Percentiles rank a stretch among this genome's conserved stretches.
Conservation (phyloP, 2,113 vertebrate genomes). For the Perca fluviatilis region DNA sequence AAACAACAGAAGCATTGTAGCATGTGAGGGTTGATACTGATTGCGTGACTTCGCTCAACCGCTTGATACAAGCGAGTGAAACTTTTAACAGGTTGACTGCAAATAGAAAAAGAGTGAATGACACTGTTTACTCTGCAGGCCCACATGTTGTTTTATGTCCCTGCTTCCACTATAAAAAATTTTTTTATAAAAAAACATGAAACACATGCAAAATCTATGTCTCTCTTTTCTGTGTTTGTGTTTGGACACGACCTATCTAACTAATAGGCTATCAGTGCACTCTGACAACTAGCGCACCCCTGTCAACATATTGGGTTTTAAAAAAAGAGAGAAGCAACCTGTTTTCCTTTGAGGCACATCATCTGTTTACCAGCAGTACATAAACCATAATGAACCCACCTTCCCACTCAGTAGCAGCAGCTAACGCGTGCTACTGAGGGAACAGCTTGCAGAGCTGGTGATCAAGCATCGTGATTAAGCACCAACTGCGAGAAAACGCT, state of each 20-base stretch:
- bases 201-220: neutral
- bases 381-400: constrained; percentile 72
- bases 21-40: neutral
- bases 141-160: constrained; percentile 20
- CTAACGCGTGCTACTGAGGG: constrained; percentile 49
- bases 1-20: neutral
- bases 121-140: constrained; percentile 34
- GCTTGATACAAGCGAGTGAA: neutral
- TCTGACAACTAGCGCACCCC: constrained; percentile 13
- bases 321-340: constrained; percentile 34
- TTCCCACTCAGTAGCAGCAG: constrained; percentile 55
- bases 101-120: constrained; percentile 9
- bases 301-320: constrained; percentile 21
- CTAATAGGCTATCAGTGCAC: neutral
- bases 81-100: constrained; percentile 47
- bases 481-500: constrained; percentile 79
- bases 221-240: neutral
- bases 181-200: constrained; percentile 40
- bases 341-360: constrained; percentile 57
- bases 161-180: constrained; percentile 7
- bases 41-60: constrained; percentile 10
- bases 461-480: constrained; percentile 82
- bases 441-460: constrained; percentile 80
- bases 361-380: constrained; percentile 67
- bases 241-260: neutral